These are phyloP conservation scores for Cyanocitta stelleri DNA, from an alignment of 2,113 vertebrate genomes.

Conservation along the genomic window DNA sequence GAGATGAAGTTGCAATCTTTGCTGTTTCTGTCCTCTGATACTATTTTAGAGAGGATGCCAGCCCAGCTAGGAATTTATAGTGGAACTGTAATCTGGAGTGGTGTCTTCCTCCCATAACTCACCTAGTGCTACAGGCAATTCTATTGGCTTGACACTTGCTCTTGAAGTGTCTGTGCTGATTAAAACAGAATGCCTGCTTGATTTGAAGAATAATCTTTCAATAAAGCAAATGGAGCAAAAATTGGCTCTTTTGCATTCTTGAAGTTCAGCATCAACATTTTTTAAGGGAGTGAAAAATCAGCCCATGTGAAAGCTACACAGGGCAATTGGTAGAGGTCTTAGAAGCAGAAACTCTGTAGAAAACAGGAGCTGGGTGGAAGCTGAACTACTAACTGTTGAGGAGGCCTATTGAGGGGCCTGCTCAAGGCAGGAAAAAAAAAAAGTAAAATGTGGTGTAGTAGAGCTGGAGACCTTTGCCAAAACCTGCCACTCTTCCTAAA, in stretches of 20 bases:
- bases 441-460: background rate
- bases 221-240: slow-evolving; percentile 32
- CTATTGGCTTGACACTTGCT: slow-evolving; percentile 44
- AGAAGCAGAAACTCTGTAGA: background rate
- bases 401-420: too few species aligned
- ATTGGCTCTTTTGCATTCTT: background rate
- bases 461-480: background rate
- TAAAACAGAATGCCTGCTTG: slow-evolving; percentile 32
- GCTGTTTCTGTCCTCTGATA: slow-evolving; percentile 27
- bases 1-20: slow-evolving; percentile 17
- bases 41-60: slow-evolving; percentile 27
- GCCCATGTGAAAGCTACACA: background rate
- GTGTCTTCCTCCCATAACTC: slow-evolving; percentile 29
- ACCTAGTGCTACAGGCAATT: slow-evolving; percentile 19
- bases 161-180: slow-evolving; percentile 28
- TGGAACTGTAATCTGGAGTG: slow-evolving; percentile 23
- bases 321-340: background rate
- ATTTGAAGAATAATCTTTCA: slow-evolving; percentile 28
- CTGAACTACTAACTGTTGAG: too few species aligned
- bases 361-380: background rate
- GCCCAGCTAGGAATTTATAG: slow-evolving; percentile 27
- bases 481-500: background rate
- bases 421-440: background rate
- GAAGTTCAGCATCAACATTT: background rate
- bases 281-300: background rate